Evolutionary conservation across 2,113 vertebrate genomes (phyloP).

Genomic region (Stigmatopora argus): DNA sequence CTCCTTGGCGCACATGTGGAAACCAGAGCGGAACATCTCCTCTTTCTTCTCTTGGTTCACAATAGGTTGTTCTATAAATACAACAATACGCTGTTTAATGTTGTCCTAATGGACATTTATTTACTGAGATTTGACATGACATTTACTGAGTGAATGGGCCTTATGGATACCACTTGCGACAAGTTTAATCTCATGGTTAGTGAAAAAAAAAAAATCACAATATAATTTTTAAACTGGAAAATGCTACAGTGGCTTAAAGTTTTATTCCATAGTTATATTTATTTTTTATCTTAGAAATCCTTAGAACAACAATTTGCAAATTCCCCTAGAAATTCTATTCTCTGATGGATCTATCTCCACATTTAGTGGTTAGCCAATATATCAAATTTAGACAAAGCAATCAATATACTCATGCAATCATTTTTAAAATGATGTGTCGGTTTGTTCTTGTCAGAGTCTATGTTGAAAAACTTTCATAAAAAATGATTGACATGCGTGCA

Average conservation of each 20-base stretch:
- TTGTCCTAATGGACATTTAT: background rate
- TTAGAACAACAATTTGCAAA: too few species aligned
- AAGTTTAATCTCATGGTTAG: background rate
- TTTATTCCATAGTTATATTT: background rate
- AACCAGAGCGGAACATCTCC: constrained; percentile 93
- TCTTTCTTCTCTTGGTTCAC: constrained; percentile 79
- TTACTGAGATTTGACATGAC: background rate
- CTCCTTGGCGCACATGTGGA: constrained; percentile 94
- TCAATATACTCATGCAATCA: too few species aligned
- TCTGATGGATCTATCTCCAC: too few species aligned
- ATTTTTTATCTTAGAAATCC: background rate
- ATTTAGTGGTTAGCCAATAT: background rate
- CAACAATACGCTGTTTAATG: constrained; percentile 28
- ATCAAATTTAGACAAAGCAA: background rate
- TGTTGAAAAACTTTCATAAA: background rate
- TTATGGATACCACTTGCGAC: background rate
- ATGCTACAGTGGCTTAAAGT: background rate
- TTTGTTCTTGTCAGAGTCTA: background rate
- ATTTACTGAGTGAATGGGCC: background rate
- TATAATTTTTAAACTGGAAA: background rate
- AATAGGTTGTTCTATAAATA: constrained; percentile 69
- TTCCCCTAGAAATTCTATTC: too few species aligned
- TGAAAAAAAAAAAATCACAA: background rate
- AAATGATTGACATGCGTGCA: background rate
- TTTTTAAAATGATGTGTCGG: background rate